A percentile compares a stretch with the other conserved stretches of the same genome.
Evolutionary conservation across 2,797 vertebrate genomes (phyloP).

Genomic region (Peromyscus attwateri): DNA sequence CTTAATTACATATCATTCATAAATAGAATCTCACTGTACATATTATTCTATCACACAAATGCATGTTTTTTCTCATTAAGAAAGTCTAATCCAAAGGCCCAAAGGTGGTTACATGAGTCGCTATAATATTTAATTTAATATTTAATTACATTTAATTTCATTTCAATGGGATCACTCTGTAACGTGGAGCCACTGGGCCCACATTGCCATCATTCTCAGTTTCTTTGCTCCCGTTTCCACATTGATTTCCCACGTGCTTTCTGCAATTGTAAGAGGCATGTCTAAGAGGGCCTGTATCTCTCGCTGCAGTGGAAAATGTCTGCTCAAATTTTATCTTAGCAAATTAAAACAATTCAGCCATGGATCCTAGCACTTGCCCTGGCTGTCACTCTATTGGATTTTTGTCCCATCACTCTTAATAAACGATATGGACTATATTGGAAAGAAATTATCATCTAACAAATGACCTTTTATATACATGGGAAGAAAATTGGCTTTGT

Average conservation of each 20-base stretch:
- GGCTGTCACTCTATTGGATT: not conserved
- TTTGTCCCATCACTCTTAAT: not conserved
- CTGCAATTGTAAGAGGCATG: too few species aligned
- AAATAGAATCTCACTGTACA: not conserved
- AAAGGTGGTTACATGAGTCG: not conserved
- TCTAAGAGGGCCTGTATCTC: not conserved
- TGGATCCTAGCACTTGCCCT: accelerated
- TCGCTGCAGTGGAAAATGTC: not conserved
- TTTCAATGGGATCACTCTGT: not conserved
- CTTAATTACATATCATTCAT: not conserved
- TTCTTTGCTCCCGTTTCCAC: not conserved
- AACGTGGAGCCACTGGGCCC: not conserved
- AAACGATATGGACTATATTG: not conserved
- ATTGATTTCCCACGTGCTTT: accelerated
- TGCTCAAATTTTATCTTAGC: not conserved
- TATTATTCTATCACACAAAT: not conserved
- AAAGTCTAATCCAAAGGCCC: not conserved
- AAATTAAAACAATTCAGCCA: not conserved
- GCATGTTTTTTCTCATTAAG: not conserved
- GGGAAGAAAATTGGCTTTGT: not conserved
- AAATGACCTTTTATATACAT: not conserved
- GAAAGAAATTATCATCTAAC: not conserved
- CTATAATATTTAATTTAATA: not conserved
- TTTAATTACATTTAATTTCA: not conserved
- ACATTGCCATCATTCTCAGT: not conserved